These are phyloP conservation scores for Caenorhabditis auriculariae DNA, from an alignment of 2,888 invertebrate genomes.

Conservation along the genomic window DNA sequence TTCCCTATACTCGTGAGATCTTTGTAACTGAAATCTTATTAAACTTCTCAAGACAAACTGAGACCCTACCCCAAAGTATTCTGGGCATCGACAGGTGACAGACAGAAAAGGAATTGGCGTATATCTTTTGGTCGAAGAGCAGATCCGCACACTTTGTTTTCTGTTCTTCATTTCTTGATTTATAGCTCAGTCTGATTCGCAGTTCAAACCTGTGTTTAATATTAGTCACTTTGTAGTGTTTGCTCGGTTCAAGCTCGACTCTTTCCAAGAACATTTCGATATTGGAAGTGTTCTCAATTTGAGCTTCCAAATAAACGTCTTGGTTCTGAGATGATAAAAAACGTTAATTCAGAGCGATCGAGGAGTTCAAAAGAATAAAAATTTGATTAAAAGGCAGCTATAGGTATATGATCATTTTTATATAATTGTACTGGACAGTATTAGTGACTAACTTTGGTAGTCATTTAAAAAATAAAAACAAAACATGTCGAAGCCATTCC, in stretches of 20 bases:
- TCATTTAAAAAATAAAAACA: too few relatives aligned
- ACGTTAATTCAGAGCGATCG: neutral
- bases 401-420: neutral
- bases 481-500: too few relatives aligned
- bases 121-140: constrained; percentile 82
- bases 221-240: constrained; percentile 74
- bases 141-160: constrained; percentile 11
- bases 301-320: constrained; percentile 76
- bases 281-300: constrained; percentile 89
- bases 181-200: neutral
- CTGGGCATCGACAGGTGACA: constrained; percentile 65
- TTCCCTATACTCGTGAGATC: constrained; percentile 89
- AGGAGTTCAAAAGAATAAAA: neutral
- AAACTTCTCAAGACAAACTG: too few relatives aligned
- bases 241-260: constrained; percentile 87
- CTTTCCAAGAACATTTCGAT: constrained; percentile 90
- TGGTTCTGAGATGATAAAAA: constrained; percentile 69
- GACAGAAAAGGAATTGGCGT: constrained; percentile 86
- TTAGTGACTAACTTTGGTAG: too few relatives aligned
- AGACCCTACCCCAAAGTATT: constrained; percentile 34
- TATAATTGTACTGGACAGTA: too few relatives aligned
- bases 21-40: constrained; percentile 62
- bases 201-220: constrained; percentile 56
- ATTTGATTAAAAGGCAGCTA: neutral
- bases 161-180: constrained; percentile 14